These are phyloP conservation scores for Lepidurus arcticus DNA, from an alignment of 1,140 invertebrate species.

Conservation along the genomic window DNA sequence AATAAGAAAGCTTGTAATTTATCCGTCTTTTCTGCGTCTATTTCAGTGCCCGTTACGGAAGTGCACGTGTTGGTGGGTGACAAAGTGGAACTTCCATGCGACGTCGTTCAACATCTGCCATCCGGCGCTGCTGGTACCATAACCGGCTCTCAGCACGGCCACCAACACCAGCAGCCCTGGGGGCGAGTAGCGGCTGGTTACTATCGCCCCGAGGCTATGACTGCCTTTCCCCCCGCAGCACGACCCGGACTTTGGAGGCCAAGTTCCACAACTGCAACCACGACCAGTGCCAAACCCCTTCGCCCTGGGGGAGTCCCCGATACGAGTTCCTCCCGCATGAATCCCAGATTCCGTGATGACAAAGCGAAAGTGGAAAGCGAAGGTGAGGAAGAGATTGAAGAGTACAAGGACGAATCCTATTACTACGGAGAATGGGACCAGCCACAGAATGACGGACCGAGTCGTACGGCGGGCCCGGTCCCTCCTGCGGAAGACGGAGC, in stretches of 20 bases:
- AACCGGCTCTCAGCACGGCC: background rate
- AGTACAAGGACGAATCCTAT: background rate
- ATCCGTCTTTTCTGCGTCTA: constrained; percentile 40
- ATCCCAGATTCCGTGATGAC: constrained; percentile 1
- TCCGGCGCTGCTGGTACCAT: constrained; percentile 11
- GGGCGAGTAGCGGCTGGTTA: background rate
- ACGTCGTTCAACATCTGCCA: constrained; percentile 45
- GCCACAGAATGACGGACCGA: background rate
- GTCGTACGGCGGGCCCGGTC: background rate
- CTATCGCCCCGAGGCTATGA: background rate
- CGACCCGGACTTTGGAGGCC: background rate
- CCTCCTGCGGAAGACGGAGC: constrained; percentile 63
- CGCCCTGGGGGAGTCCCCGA: background rate
- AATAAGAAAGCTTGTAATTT: constrained; percentile 25
- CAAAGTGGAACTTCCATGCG: constrained; percentile 72
- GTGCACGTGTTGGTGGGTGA: constrained; percentile 75
- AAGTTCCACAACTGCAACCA: background rate
- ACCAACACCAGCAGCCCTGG: background rate
- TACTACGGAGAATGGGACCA: constrained; percentile 21
- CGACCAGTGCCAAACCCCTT: background rate
- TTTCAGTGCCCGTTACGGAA: constrained; percentile 60
- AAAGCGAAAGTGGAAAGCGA: background rate
- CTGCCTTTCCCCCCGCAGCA: constrained; percentile 1
- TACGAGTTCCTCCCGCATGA: no score
- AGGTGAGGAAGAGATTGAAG: background rate